Percentiles rank a stretch among this genome's conserved stretches.
Conservation (phyloP, 2,888 invertebrate genomes). For the Caenorhabditis sinica region DNA sequence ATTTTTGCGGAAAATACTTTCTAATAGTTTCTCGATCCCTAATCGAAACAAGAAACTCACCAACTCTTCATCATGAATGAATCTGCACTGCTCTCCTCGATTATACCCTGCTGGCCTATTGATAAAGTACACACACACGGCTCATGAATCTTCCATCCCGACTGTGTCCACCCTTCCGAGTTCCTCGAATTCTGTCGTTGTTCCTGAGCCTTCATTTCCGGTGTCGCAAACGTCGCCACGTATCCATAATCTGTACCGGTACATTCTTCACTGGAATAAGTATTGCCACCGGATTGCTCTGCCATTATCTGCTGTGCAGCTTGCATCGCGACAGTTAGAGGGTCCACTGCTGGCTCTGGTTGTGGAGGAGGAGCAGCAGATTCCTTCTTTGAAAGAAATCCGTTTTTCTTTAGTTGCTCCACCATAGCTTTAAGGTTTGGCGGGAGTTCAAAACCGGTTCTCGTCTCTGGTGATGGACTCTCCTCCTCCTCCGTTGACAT, state of each 20-base stretch:
- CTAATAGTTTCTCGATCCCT: no score
- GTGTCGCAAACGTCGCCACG: constrained; percentile 18
- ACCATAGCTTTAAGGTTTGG: constrained; percentile 31
- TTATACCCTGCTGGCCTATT: constrained; percentile 44
- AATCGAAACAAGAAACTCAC: no score
- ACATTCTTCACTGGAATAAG: constrained; percentile 6
- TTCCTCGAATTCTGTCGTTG: constrained; percentile 13
- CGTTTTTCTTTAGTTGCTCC: constrained; percentile 30
- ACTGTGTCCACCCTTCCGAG: constrained; percentile 40
- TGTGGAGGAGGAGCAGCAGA: neutral
- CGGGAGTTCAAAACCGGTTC: constrained; percentile 8
- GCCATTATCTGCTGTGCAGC: constrained; percentile 16
- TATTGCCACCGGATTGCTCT: neutral
- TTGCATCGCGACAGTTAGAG: constrained; percentile 16
- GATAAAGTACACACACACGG: constrained; percentile 49
- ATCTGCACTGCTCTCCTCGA: constrained; percentile 53
- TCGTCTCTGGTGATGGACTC: neutral
- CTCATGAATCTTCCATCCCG: constrained; percentile 33
- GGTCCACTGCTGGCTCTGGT: neutral
- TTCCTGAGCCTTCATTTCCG: constrained; percentile 26
- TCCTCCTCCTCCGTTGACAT: neutral
- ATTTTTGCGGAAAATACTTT: no score
- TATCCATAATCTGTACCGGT: constrained; percentile 2
- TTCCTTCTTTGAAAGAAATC: constrained; percentile 20
- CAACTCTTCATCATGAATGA: constrained; percentile 51